Percentiles rank a stretch among this genome's conserved stretches.
phyloP scores from a whole-genome alignment of 1,140 invertebrate species.

The Hylaeus volcanicus region DNA sequence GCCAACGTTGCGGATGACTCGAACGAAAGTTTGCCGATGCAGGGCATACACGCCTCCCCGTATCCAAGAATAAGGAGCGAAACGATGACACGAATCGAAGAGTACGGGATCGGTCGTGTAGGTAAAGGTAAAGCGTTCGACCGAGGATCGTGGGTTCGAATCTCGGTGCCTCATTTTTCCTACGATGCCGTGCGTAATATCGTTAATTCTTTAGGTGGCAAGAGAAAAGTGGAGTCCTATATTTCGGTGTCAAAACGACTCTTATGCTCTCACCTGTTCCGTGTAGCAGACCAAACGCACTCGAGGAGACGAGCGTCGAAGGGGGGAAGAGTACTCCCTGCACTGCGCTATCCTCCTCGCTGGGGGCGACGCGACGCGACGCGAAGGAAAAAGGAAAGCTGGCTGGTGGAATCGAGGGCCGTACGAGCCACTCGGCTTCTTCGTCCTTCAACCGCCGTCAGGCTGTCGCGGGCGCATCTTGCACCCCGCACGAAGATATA shows the following conservation, averaged over 20 bases:
- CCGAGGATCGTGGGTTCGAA: too few relatives aligned
- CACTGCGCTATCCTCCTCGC: not conserved
- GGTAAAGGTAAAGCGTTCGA: too few relatives aligned
- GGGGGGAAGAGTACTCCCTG: constrained; percentile 11
- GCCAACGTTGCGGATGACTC: not conserved
- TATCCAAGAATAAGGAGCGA: too few relatives aligned
- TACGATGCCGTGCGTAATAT: too few relatives aligned
- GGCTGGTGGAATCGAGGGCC: constrained; percentile 37
- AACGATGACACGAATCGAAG: too few relatives aligned
- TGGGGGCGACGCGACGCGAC: not conserved
- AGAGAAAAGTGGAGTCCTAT: too few relatives aligned
- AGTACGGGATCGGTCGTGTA: too few relatives aligned
- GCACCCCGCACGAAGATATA: constrained; percentile 5
- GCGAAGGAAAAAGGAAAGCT: constrained; percentile 8
- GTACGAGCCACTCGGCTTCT: constrained; percentile 28
- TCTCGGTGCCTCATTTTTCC: too few relatives aligned
- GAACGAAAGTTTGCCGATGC: too few relatives aligned
- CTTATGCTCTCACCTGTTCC: constrained; percentile 31
- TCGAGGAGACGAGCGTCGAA: constrained; percentile 37
- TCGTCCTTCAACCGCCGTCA: constrained; percentile 35
- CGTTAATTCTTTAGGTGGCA: too few relatives aligned
- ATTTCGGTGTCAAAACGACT: not conserved
- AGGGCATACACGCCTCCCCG: too few relatives aligned
- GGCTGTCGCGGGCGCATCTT: constrained; percentile 41
- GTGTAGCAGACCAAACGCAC: constrained; percentile 1